A percentile compares a stretch with the other conserved stretches of the same genome.
Evolutionary conservation across 2,888 invertebrate genomes (phyloP).

Genomic region (Drepanosiphum platanoidis): DNA sequence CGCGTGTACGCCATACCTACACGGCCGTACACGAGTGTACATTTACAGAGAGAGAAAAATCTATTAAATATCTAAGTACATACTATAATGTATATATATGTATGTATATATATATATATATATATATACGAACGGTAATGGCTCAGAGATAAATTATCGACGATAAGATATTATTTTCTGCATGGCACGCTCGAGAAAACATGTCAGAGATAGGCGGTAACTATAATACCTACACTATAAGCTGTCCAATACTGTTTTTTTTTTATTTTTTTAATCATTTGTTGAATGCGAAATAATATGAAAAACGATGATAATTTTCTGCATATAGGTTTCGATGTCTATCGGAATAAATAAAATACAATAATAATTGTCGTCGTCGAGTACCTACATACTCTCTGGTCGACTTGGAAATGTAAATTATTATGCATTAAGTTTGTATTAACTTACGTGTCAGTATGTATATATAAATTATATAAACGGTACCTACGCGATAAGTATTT

Average conservation of each 20-base stretch:
- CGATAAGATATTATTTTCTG: slow-evolving; percentile 18
- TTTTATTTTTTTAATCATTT: neutral
- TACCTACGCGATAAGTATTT: neutral
- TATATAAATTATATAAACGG: too few species aligned
- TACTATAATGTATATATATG: too few species aligned
- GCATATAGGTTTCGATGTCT: neutral
- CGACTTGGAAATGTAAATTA: neutral
- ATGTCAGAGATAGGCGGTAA: slow-evolving; percentile 27
- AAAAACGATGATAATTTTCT: slow-evolving; percentile 28
- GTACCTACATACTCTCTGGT: neutral
- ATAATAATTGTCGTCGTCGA: neutral
- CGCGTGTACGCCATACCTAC: slow-evolving; percentile 3
- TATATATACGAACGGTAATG: slow-evolving; percentile 18
- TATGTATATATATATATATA: too few species aligned
- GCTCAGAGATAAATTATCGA: slow-evolving; percentile 40
- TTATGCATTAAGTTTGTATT: neutral
- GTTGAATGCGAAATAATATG: slow-evolving; percentile 24
- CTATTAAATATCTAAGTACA: slow-evolving; percentile 48
- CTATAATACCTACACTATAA: slow-evolving; percentile 19
- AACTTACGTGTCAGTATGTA: neutral
- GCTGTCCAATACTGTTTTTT: slow-evolving; percentile 19
- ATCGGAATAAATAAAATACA: slow-evolving; percentile 22
- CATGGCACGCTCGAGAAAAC: slow-evolving; percentile 10
- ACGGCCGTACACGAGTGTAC: neutral
- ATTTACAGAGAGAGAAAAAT: neutral